Base-by-base conservation (phyloP, 1,140 invertebrate genomes). In the Aphelinus atriplicis region DNA sequence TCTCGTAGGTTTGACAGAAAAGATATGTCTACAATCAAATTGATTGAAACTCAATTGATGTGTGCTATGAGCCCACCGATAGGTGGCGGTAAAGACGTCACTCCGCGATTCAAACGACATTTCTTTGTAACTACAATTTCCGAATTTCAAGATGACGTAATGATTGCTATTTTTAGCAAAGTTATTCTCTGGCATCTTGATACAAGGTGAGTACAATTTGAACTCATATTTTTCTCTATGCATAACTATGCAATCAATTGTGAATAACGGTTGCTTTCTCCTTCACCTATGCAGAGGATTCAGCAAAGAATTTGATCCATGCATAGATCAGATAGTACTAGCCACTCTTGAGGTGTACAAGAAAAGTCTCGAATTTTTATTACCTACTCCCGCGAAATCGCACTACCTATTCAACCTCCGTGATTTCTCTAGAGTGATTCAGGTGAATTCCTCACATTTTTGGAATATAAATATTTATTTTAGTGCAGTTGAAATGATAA, bases 111-210 rank as follows among this genome's bases (percentile, higher is more conserved):
- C 83, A 91, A 96, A 55, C 89, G 96, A 43, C 96, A 98, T 85
- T 97, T 99, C 84, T 95, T 96, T 83, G 93, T 94, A 63, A 85
- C 98, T 26, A 91, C 94, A 50, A 96, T 98, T 75, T 96, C 97
- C 80, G 96, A 98, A 82, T 98, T 98, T 84, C 91, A 93, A 64
- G 95, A 98, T 82, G 89, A 93, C 1, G 94, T 94, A 3, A 93
- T 98, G 90, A 90, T 90, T 1, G 93, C 93, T 4, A 98, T 98
- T 77, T 98, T 98, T 81, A 93, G 93, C 76, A 94, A 93, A 85
- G 97, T 98, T 77, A 92, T 98, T 88, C 88, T 97, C 1, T 98
- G 97, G 97, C 97, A 98, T 91, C 90, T 98, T 71, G 95, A 96
- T 83, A 95, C 94, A 1, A 92, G 84, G 85, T 82, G 56, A 43